phyloP scores from a whole-genome alignment of 2,113 vertebrate genomes.

The Phrynosoma blainvillii region DNA sequence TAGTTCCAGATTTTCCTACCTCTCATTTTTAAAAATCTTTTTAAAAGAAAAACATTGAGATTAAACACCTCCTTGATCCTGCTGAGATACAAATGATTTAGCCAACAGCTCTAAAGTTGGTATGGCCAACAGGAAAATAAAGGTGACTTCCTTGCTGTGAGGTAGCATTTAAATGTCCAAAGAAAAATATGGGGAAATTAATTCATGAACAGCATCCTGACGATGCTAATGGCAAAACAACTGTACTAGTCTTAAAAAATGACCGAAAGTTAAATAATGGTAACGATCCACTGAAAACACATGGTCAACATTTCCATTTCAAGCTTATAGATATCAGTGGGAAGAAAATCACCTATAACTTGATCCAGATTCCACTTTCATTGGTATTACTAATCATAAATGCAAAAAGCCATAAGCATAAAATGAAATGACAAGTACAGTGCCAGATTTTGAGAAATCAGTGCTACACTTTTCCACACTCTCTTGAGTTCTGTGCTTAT shows the following conservation, averaged over 20 bases:
- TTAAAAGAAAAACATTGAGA: not conserved
- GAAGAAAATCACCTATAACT: not conserved
- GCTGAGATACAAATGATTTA: not conserved
- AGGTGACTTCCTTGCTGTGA: not conserved
- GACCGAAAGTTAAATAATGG: not conserved
- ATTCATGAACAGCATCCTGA: not conserved
- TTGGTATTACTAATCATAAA: not conserved
- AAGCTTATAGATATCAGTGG: not conserved
- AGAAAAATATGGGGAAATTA: not conserved
- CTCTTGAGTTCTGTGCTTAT: not conserved
- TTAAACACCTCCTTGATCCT: not conserved
- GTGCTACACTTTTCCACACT: not conserved
- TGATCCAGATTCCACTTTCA: not conserved
- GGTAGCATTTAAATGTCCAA: not conserved
- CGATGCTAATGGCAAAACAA: constrained; percentile 9
- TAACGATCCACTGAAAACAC: not conserved
- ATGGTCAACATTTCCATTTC: not conserved
- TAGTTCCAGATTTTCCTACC: not conserved
- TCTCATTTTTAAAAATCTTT: not conserved
- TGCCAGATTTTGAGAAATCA: not conserved
- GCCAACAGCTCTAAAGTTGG: not conserved
- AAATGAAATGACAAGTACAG: not conserved
- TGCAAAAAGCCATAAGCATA: not conserved
- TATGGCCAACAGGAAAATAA: not conserved
- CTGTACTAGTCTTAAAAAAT: not conserved